Conservation (phyloP, 2,888 invertebrate genomes). For the Lepidochitona cinerea region DNA sequence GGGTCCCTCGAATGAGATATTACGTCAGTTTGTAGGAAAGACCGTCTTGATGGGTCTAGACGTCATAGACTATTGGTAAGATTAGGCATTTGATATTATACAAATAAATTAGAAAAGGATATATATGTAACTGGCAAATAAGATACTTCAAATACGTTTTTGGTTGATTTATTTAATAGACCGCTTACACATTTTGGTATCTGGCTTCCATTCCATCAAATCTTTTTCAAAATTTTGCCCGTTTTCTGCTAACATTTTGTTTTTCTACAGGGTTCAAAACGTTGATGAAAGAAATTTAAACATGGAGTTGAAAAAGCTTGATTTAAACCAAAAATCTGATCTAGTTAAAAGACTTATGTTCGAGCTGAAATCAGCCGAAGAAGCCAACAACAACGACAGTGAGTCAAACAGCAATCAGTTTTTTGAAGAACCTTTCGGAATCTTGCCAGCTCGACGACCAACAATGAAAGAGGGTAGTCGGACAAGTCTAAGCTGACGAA, state of each 20-base stretch:
- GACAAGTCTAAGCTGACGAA: no score
- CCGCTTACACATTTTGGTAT: no score
- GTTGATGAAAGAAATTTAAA: not conserved
- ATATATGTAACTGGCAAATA: no score
- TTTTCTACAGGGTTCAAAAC: not conserved
- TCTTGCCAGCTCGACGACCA: not conserved
- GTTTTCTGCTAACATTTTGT: not conserved
- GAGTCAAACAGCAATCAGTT: not conserved
- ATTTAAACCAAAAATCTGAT: not conserved
- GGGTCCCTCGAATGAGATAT: constrained; percentile 1
- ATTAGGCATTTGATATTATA: no score
- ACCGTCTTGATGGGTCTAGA: not conserved
- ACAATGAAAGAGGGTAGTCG: no score
- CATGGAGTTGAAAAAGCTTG: not conserved
- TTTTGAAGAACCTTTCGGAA: not conserved
- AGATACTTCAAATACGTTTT: no score
- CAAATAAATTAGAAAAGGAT: no score
- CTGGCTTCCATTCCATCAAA: no score
- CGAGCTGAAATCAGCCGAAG: not conserved
- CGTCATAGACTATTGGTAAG: not conserved
- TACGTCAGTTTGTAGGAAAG: not conserved
- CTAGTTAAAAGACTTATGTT: not conserved
- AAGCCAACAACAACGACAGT: not conserved
- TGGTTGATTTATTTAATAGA: no score
- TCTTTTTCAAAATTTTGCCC: no score